These are phyloP conservation scores for Orchesella cincta DNA, from an alignment of 1,140 invertebrate genomes.

Conservation along the genomic window DNA sequence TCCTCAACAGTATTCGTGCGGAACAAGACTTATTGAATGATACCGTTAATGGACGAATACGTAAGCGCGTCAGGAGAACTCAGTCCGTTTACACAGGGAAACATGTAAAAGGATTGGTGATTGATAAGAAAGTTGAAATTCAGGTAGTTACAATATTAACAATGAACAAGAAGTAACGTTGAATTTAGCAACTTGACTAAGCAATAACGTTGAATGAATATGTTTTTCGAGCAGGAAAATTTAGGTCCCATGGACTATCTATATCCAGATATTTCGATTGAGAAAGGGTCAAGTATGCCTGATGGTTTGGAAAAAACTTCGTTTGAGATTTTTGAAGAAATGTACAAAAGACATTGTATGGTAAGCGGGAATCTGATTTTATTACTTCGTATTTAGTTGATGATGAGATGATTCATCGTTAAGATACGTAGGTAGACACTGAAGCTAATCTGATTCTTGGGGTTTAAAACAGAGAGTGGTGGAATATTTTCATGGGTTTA, in stretches of 20 bases:
- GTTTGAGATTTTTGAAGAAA: neutral
- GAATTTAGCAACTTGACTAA: neutral
- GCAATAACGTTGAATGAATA: neutral
- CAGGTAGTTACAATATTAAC: neutral
- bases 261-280: slow-evolving; percentile 19
- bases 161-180: neutral
- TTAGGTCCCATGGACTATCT: neutral
- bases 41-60: neutral
- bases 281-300: neutral
- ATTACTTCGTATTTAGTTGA: no score
- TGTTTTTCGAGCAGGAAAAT: slow-evolving; percentile 3
- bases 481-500: neutral
- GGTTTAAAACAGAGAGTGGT: neutral
- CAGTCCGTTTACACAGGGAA: slow-evolving; percentile 18
- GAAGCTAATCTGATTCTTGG: no score
- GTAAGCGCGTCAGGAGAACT: neutral
- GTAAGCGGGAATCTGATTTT: no score
- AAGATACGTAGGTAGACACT: neutral
- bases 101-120: slow-evolving; percentile 15
- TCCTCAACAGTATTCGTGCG: neutral
- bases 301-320: neutral
- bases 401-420: no score
- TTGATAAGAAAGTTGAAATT: slow-evolving; percentile 21
- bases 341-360: neutral
- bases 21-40: slow-evolving; percentile 13